Conservation (phyloP, 2,113 vertebrate species). For the Leucoraja erinaceus region DNA sequence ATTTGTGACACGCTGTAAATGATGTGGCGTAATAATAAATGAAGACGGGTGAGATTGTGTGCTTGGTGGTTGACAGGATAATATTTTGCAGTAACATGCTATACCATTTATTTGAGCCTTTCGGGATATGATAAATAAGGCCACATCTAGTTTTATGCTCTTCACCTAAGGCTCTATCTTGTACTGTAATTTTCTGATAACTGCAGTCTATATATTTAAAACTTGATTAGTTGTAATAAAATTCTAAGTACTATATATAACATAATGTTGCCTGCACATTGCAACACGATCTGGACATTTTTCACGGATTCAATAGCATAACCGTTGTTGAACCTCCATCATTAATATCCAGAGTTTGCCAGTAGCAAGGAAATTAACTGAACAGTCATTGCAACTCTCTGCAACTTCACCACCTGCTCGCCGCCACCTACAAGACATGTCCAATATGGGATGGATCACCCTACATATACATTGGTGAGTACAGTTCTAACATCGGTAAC, state of each 20-base stretch:
- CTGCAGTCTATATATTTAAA: not conserved
- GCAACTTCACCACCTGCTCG: too few species aligned
- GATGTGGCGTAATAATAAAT: conserved; percentile 26
- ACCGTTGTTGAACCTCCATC: too few species aligned
- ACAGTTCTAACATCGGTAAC: too few species aligned
- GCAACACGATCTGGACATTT: too few species aligned
- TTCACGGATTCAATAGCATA: too few species aligned
- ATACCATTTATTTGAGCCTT: not conserved
- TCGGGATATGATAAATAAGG: conserved; percentile 3
- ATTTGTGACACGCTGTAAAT: conserved; percentile 26
- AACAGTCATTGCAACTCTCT: too few species aligned
- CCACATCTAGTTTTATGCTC: not conserved
- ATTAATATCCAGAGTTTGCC: too few species aligned
- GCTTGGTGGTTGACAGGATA: conserved; percentile 17
- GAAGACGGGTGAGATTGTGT: not conserved
- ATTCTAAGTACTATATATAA: not conserved
- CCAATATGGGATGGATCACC: too few species aligned
- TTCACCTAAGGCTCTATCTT: not conserved
- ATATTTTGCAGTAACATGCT: conserved; percentile 7
- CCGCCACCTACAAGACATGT: too few species aligned
- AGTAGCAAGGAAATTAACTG: too few species aligned
- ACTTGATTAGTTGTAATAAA: not conserved
- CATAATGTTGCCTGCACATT: not conserved
- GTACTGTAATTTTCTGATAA: not conserved
- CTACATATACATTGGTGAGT: too few species aligned